A percentile compares a stretch with the other conserved stretches of the same genome.
Conservation (phyloP, 1,140 invertebrate species). For the Drosophila ironensis region DNA sequence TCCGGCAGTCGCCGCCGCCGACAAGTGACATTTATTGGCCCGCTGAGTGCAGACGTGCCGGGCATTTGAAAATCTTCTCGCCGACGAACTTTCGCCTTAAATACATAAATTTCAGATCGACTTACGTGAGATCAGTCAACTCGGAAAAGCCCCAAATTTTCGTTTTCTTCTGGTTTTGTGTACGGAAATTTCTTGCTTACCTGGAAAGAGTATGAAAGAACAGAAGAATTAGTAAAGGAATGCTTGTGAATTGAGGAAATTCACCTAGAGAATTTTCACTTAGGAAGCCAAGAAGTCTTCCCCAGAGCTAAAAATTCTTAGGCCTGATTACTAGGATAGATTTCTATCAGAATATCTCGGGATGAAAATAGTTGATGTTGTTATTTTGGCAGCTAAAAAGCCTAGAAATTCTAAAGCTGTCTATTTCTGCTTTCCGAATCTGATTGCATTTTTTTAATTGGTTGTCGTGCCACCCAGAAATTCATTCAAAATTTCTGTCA, state of each 20-base stretch:
- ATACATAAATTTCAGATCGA: conserved; percentile 45
- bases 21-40: conserved; percentile 75
- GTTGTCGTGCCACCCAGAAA: conserved; percentile 1
- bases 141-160: not conserved
- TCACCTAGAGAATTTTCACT: no score
- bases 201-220: conserved; percentile 36
- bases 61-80: conserved; percentile 27
- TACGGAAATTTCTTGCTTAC: conserved; percentile 35
- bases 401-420: not conserved
- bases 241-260: no score
- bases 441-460: conserved; percentile 17
- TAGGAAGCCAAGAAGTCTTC: no score
- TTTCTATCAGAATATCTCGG: no score
- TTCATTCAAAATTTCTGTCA: conserved; percentile 38
- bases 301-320: no score
- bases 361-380: no score
- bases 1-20: conserved; percentile 60
- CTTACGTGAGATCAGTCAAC: conserved; percentile 37
- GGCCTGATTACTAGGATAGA: no score
- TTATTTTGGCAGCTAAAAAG: not conserved
- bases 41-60: conserved; percentile 35
- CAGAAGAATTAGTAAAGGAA: conserved; percentile 6
- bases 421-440: not conserved
- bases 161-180: no score
- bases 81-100: conserved; percentile 37